Evolutionary conservation across 2,888 invertebrate species (phyloP).

Genomic region (Ectemnius lituratus): DNA sequence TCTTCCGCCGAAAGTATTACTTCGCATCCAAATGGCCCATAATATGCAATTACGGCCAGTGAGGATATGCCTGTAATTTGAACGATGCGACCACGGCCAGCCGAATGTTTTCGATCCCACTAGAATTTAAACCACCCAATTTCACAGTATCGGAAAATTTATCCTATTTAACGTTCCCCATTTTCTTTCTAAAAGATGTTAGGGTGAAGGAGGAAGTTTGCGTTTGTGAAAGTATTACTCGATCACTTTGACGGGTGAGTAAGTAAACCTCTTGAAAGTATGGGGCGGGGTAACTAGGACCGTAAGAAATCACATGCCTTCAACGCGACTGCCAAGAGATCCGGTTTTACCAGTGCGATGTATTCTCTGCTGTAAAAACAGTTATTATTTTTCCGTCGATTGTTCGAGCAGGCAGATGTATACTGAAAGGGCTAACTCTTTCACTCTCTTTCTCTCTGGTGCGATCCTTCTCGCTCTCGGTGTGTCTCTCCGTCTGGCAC

Average conservation of each 20-base stretch:
- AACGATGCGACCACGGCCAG: neutral
- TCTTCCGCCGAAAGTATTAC: conserved; percentile 36
- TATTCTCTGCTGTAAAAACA: conserved; percentile 73
- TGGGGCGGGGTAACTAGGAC: neutral
- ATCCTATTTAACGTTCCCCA: too few relatives aligned
- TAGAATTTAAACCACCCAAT: too few relatives aligned
- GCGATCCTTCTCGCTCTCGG: conserved; percentile 37
- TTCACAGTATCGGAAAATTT: too few relatives aligned
- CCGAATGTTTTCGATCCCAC: too few relatives aligned
- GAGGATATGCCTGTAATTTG: conserved; percentile 11
- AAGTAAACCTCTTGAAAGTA: too few relatives aligned
- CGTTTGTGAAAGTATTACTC: too few relatives aligned
- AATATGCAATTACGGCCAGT: conserved; percentile 35
- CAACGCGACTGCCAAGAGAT: conserved; percentile 25
- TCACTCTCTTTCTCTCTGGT: conserved; percentile 26
- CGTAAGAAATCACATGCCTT: conserved; percentile 1
- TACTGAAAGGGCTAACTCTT: conserved; percentile 58
- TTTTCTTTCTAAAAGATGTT: too few relatives aligned
- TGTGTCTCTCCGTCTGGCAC: conserved; percentile 5
- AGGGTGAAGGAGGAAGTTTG: too few relatives aligned
- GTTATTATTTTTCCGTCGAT: conserved; percentile 73
- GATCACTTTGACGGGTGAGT: too few relatives aligned
- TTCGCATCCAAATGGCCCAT: conserved; percentile 46
- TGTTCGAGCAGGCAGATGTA: conserved; percentile 72
- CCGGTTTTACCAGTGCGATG: conserved; percentile 55